A percentile compares a stretch with the other conserved stretches of the same genome.
Evolutionary conservation across 2,888 invertebrate genomes (phyloP).

Genomic region (Pachydiplax longipennis): DNA sequence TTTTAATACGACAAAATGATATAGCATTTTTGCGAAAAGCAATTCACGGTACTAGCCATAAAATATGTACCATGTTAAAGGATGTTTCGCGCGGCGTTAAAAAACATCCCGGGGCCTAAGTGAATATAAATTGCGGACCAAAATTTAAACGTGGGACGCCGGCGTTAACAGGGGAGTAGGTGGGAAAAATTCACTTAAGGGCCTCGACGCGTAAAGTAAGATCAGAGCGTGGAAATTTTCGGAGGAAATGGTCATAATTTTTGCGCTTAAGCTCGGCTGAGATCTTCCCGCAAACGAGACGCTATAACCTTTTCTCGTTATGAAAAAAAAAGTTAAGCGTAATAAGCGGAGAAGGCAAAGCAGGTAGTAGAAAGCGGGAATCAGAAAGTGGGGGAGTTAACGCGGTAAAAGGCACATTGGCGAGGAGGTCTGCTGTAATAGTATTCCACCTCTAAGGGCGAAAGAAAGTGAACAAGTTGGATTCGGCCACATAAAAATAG

Average conservation of each 20-base stretch:
- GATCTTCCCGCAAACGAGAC: slow-evolving; percentile 10
- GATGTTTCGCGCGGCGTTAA: not conserved
- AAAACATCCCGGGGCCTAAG: not conserved
- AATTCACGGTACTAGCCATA: no score
- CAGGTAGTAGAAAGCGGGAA: not conserved
- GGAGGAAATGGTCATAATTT: slow-evolving; percentile 5
- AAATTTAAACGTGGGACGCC: not conserved
- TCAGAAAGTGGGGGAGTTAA: not conserved
- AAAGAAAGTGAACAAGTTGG: not conserved
- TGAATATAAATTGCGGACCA: not conserved
- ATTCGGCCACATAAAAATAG: no score
- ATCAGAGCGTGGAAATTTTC: not conserved
- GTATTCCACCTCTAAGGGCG: not conserved
- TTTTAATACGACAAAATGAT: no score
- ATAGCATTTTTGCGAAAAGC: no score
- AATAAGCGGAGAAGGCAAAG: not conserved
- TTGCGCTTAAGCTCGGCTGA: not conserved
- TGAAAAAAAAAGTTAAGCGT: not conserved
- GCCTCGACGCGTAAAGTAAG: not conserved
- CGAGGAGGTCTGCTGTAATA: not conserved
- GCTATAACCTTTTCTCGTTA: not conserved
- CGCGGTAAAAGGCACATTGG: not conserved
- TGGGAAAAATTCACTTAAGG: slow-evolving; percentile 11
- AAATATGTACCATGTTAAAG: no score
- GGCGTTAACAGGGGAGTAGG: not conserved